Evolutionary conservation across 1,140 invertebrate species (phyloP).

Genomic region (Euwallacea similis): DNA sequence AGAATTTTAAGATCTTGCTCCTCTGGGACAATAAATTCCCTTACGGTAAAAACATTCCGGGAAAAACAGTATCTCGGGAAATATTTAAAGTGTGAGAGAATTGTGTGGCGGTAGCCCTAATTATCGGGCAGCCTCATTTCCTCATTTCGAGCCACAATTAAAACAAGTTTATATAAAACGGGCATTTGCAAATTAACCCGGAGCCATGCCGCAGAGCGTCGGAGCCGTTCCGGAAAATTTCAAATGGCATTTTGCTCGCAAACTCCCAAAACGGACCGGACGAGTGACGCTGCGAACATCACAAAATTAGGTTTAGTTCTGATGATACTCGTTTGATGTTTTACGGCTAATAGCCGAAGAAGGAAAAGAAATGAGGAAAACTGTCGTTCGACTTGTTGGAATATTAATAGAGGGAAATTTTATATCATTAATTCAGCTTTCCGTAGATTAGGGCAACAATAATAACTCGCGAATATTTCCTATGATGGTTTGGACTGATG

Average conservation of each 20-base stretch:
- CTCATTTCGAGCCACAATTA: conserved; percentile 14
- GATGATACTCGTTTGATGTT: conserved; percentile 27
- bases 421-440: too few species aligned
- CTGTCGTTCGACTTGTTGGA: too few species aligned
- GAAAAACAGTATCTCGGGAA: too few species aligned
- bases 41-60: too few species aligned
- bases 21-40: too few species aligned
- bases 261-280: conserved; percentile 10
- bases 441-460: too few species aligned
- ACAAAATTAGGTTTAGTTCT: conserved; percentile 22
- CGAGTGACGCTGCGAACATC: conserved; percentile 25
- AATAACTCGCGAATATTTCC: too few species aligned
- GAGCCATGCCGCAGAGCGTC: conserved; percentile 24
- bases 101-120: not conserved
- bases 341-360: not conserved
- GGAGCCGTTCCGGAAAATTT: conserved; percentile 31
- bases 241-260: conserved; percentile 21
- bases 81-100: too few species aligned
- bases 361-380: too few species aligned
- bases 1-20: too few species aligned
- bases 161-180: conserved; percentile 35
- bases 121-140: conserved; percentile 23
- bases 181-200: conserved; percentile 32
- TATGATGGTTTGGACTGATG: too few species aligned
- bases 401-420: too few species aligned